Percentiles rank a stretch among this genome's conserved stretches.
Evolutionary conservation across 1,140 invertebrate species (phyloP).

Genomic region (Drosophila mojavensis): DNA sequence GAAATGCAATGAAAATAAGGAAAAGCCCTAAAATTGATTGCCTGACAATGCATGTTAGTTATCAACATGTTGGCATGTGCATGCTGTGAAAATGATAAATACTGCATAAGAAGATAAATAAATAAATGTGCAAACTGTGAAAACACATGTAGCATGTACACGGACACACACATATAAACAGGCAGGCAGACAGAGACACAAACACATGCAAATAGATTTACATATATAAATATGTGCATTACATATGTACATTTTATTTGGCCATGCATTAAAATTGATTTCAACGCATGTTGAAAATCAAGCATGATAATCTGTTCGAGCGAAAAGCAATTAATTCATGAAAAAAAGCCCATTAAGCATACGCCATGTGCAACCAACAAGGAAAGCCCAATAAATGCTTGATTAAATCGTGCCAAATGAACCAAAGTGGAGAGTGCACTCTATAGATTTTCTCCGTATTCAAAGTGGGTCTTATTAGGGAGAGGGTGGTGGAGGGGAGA

Average conservation of each 20-base stretch:
- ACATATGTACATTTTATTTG: conserved; percentile 2
- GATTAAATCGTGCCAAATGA: conserved; percentile 10
- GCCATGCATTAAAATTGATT: conserved; percentile 34
- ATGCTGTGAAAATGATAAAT: conserved; percentile 21
- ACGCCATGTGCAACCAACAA: conserved; percentile 30
- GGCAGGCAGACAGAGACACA: too few species aligned
- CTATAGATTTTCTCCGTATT: neutral
- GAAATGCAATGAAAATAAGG: neutral
- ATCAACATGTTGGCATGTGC: conserved; percentile 9
- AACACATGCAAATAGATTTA: too few species aligned
- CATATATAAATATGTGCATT: too few species aligned
- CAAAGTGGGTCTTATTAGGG: neutral
- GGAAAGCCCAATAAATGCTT: conserved; percentile 25
- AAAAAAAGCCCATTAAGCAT: conserved; percentile 33
- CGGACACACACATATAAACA: neutral
- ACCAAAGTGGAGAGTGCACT: neutral
- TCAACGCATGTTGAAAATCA: conserved; percentile 11
- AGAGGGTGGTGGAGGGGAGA: neutral
- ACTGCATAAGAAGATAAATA: conserved; percentile 13
- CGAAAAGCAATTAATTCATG: conserved; percentile 36
- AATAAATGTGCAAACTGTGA: conserved; percentile 18
- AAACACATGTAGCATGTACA: neutral
- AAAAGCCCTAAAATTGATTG: conserved; percentile 28
- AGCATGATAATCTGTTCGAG: conserved; percentile 22
- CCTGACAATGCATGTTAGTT: conserved; percentile 27